A percentile compares a stretch with the other conserved stretches of the same genome.
These are phyloP conservation scores for Dromaius novaehollandiae DNA, from an alignment of 2,113 vertebrate species.

Conservation along the genomic window DNA sequence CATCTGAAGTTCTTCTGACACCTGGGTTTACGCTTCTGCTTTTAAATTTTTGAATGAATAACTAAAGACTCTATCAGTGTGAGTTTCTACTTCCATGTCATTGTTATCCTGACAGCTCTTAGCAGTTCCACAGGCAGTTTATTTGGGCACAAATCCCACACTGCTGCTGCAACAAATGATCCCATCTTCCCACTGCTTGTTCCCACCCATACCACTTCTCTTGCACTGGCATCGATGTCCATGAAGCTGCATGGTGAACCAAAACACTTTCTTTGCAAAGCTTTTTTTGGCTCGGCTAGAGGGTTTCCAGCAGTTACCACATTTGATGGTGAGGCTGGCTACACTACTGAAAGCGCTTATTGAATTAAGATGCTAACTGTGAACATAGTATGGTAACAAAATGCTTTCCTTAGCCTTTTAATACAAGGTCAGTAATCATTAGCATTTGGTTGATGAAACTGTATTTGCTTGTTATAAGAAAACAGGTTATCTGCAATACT, in stretches of 20 bases:
- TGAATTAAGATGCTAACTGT: not conserved
- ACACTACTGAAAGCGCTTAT: not conserved
- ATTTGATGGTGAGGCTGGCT: not conserved
- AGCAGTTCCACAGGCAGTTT: not conserved
- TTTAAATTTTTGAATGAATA: not conserved
- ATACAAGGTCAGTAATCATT: not conserved
- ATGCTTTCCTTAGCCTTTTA: not conserved
- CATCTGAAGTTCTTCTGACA: not conserved
- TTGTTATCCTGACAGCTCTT: not conserved
- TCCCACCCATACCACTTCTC: not conserved
- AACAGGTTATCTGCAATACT: not conserved
- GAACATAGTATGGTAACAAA: not conserved
- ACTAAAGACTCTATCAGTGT: not conserved
- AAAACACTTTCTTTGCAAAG: not conserved
- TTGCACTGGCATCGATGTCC: not conserved
- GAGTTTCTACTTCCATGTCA: constrained; percentile 3
- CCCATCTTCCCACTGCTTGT: not conserved
- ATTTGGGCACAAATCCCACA: constrained; percentile 18
- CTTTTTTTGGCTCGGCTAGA: not conserved
- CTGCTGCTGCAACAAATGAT: constrained; percentile 3
- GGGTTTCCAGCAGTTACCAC: not conserved
- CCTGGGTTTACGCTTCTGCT: not conserved
- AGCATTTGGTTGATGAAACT: not conserved
- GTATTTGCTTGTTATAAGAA: not conserved
- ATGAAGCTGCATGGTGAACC: not conserved